phyloP scores from a whole-genome alignment of 2,113 vertebrate species.

The Oryzias melastigma region DNA sequence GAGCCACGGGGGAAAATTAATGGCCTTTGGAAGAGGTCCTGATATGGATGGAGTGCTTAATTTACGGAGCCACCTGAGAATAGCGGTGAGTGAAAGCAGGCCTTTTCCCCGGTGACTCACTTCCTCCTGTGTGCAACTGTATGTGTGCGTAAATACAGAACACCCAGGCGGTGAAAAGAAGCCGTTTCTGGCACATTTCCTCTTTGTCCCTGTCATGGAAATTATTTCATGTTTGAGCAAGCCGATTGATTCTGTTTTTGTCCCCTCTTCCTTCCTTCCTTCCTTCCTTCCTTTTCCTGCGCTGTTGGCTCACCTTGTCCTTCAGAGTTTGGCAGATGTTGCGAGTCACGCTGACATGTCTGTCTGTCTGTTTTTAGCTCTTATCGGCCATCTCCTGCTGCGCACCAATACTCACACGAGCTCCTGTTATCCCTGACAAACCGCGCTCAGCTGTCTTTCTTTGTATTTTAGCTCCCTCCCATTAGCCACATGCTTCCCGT shows the following conservation, averaged over 20 bases:
- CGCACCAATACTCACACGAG: constrained; percentile 36
- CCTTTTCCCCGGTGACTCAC: constrained; percentile 42
- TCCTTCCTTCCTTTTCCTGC: constrained; percentile 1
- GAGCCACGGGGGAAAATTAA: constrained; percentile 57
- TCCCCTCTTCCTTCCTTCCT: constrained; percentile 9
- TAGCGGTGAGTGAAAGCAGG: constrained; percentile 49
- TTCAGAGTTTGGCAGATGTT: constrained; percentile 41
- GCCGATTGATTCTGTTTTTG: neutral
- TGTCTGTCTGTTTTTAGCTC: constrained; percentile 26
- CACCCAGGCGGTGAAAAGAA: neutral
- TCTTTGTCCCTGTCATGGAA: constrained; percentile 10
- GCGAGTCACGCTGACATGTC: constrained; percentile 26
- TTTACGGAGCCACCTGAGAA: constrained; percentile 65
- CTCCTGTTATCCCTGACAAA: constrained; percentile 44
- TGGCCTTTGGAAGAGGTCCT: constrained; percentile 51
- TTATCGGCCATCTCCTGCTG: constrained; percentile 49
- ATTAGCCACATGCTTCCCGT: constrained; percentile 8
- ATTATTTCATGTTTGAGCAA: neutral
- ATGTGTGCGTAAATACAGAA: neutral
- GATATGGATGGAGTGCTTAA: constrained; percentile 51
- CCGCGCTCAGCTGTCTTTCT: constrained; percentile 41
- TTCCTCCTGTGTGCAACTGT: constrained; percentile 24
- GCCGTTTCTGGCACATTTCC: neutral
- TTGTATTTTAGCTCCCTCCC: constrained; percentile 13
- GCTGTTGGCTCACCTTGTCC: constrained; percentile 19